Base-by-base conservation (phyloP, 2,888 invertebrate species). In the Hedychridium roseum region DNA sequence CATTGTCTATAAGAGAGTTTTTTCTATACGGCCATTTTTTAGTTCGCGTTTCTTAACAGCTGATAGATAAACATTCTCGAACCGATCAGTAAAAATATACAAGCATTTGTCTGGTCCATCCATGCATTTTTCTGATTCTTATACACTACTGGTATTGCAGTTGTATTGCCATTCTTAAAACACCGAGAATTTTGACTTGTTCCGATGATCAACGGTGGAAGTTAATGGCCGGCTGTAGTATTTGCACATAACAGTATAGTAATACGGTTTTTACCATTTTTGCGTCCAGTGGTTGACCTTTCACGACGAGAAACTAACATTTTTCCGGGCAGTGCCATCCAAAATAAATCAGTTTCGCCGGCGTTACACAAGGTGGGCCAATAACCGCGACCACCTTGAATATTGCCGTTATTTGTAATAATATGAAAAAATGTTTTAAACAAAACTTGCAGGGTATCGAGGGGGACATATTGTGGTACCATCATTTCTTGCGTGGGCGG, bases 241-340 rank as follows among this genome's bases (percentile, higher is more conserved):
- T 69, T 71, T n/a, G 63, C 56, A 41, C 70, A 71, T 5, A 56
- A 38, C 54, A 68, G 54, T 4, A 64, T 41, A 20, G 64, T 67
- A 1, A 70, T 44, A 21, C 64, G 41, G 12, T 65, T 62, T 42
- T 66, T 69, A 7, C 43, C 50, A 1, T 52, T 30, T 62, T 68
- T 66, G 20, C 34, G 43, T 12, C 64, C 64, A 16, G 57, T 56
- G 28, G 59, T 64, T 23, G 54, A 37, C 35, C 39, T 37, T 58
- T 66, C 64, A n/a, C 35, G 20, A 11, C 32, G 23, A 3, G 40
- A 36, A 23, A 51, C 57, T 11, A 60, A 44, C 2, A 64, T 58
- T 54, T 54, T 54, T 12, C 42, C 31, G 2, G 60, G 62, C 38
- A 68, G 34, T 14, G 50, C 17, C 45, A 54, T 64, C 64, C 64